phyloP scores from a whole-genome alignment of 2,888 invertebrate genomes.

The Eupelmus urozonus region DNA sequence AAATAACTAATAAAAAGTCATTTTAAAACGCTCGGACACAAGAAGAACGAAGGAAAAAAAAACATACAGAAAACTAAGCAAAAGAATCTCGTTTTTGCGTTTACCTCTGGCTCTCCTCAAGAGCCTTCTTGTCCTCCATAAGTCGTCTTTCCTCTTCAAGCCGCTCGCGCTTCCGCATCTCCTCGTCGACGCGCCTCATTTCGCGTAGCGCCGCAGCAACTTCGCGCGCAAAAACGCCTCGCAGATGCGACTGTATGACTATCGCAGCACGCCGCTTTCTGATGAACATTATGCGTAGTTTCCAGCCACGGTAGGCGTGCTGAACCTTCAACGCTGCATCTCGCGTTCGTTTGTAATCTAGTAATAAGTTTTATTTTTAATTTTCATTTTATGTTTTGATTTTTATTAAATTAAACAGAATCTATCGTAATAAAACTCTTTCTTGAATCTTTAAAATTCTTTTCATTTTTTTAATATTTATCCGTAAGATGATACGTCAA shows the following conservation, averaged over 20 bases:
- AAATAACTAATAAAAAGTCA: not conserved
- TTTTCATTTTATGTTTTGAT: not conserved
- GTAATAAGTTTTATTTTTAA: conserved; percentile 46
- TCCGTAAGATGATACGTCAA: too few species aligned
- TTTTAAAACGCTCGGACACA: not conserved
- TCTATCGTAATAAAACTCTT: not conserved
- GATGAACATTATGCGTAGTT: conserved; percentile 88
- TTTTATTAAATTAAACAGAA: too few species aligned
- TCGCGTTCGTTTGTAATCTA: conserved; percentile 83
- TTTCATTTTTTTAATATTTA: too few species aligned
- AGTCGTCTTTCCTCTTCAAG: conserved; percentile 85
- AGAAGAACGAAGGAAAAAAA: conserved; percentile 1
- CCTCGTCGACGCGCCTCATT: conserved; percentile 91
- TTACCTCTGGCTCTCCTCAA: conserved; percentile 84
- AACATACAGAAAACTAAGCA: not conserved
- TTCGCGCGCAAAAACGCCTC: conserved; percentile 94
- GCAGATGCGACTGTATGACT: conserved; percentile 90
- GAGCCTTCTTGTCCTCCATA: conserved; percentile 79
- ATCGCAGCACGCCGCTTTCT: conserved; percentile 89
- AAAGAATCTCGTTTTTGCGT: conserved; percentile 52
- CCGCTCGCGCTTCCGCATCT: conserved; percentile 88
- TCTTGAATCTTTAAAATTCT: too few species aligned
- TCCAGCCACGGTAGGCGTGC: conserved; percentile 92
- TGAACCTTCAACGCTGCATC: conserved; percentile 87
- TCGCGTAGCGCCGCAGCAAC: conserved; percentile 91